Evolutionary conservation across 1,140 invertebrate species (phyloP).

Genomic region (Nomia melanderi): DNA sequence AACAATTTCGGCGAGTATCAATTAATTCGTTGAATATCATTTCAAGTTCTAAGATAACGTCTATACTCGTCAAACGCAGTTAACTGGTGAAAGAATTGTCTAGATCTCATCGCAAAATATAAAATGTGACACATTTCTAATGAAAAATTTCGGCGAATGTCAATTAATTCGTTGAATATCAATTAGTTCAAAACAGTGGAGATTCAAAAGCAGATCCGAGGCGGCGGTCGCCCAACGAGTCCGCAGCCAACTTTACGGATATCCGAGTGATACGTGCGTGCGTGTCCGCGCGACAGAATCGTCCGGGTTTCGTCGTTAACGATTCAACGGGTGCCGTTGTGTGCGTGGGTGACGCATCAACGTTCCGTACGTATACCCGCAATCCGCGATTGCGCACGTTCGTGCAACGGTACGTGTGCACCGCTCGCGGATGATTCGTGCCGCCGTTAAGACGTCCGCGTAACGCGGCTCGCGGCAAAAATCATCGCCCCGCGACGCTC

Average conservation of each 20-base stretch:
- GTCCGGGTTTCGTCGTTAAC: not conserved
- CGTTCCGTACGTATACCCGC: not conserved
- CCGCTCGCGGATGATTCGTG: not conserved
- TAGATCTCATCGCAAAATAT: no score
- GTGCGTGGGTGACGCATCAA: conserved; percentile 2
- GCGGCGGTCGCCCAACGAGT: no score
- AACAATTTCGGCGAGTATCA: no score
- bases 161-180: no score
- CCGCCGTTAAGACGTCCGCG: not conserved
- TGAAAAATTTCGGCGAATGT: no score
- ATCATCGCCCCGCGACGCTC: not conserved
- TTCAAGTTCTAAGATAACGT: no score
- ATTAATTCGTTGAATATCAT: no score
- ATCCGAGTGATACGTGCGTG: not conserved
- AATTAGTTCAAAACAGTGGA: no score
- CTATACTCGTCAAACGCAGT: no score
- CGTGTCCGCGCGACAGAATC: not conserved
- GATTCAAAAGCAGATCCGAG: no score
- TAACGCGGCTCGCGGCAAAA: not conserved
- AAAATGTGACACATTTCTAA: no score
- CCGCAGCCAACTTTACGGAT: not conserved
- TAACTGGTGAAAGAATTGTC: no score
- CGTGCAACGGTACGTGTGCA: not conserved
- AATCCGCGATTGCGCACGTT: conserved; percentile 2
- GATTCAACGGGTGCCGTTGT: not conserved